Evolutionary conservation across 2,113 vertebrate species (phyloP).

Genomic region (Amblyornis subalaris): DNA sequence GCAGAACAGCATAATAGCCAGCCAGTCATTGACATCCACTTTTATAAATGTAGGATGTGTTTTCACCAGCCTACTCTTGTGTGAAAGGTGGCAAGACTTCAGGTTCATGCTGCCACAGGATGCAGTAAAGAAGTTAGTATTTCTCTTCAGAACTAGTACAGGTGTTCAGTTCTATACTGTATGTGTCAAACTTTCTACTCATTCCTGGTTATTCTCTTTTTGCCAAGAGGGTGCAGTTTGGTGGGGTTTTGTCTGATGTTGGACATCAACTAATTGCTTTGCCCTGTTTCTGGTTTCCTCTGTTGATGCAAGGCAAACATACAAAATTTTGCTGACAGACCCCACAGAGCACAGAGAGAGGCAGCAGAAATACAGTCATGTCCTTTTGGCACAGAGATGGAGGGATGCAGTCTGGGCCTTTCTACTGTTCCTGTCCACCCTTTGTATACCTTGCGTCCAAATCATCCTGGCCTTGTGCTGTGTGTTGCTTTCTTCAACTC

Average conservation of each 20-base stretch:
- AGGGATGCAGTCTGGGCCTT: not conserved
- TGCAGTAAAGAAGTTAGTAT: not conserved
- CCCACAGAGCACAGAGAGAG: not conserved
- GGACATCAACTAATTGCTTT: not conserved
- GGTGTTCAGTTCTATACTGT: not conserved
- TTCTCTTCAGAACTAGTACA: not conserved
- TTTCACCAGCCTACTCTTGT: not conserved
- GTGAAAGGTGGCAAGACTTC: not conserved
- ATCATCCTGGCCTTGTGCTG: not conserved
- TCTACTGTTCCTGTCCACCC: not conserved
- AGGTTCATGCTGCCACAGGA: not conserved
- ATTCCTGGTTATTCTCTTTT: not conserved
- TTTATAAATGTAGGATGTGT: not conserved
- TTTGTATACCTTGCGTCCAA: not conserved
- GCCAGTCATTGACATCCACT: not conserved
- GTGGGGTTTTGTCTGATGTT: not conserved
- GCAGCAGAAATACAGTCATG: not conserved
- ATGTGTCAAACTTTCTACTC: not conserved
- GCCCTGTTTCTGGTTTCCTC: not conserved
- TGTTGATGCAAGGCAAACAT: not conserved
- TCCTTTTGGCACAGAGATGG: not conserved
- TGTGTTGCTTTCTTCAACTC: not conserved
- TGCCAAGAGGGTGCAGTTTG: not conserved
- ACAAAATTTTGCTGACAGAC: not conserved
- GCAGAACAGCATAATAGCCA: accelerated